Conservation (phyloP, 2,113 vertebrate genomes). For the Prunella himalayana region DNA sequence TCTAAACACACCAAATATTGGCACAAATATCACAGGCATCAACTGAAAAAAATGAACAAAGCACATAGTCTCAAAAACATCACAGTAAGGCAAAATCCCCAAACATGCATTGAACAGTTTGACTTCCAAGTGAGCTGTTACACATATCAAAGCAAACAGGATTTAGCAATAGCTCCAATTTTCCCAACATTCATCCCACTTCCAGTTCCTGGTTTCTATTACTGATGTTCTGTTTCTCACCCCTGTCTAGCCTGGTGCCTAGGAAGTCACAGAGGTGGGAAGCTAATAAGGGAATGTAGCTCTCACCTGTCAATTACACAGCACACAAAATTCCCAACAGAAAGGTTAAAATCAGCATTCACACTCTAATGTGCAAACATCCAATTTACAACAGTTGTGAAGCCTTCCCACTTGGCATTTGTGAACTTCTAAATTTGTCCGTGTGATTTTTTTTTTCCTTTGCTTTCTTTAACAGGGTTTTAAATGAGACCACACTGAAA, state of each 20-base stretch:
- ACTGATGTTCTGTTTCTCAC: neutral
- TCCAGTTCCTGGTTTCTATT: neutral
- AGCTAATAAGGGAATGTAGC: neutral
- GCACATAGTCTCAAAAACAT: neutral
- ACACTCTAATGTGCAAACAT: neutral
- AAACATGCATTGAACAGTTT: neutral
- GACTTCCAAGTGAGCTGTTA: neutral
- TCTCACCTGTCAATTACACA: neutral
- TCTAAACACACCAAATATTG: neutral
- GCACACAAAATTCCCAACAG: neutral
- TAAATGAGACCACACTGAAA: neutral
- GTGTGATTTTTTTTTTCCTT: neutral
- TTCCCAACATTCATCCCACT: neutral
- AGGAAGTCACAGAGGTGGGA: neutral
- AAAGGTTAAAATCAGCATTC: constrained; percentile 14
- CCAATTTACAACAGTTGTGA: neutral
- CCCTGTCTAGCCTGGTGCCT: neutral
- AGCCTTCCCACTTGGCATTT: neutral
- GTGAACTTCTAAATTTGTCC: neutral
- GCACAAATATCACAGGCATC: neutral
- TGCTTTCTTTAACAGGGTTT: neutral
- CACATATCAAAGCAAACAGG: neutral
- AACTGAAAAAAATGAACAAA: neutral
- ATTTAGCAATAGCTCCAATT: neutral
- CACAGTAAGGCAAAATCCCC: neutral